Base-by-base conservation (phyloP, 2,113 vertebrate species). In the Cinclus mexicanus region DNA sequence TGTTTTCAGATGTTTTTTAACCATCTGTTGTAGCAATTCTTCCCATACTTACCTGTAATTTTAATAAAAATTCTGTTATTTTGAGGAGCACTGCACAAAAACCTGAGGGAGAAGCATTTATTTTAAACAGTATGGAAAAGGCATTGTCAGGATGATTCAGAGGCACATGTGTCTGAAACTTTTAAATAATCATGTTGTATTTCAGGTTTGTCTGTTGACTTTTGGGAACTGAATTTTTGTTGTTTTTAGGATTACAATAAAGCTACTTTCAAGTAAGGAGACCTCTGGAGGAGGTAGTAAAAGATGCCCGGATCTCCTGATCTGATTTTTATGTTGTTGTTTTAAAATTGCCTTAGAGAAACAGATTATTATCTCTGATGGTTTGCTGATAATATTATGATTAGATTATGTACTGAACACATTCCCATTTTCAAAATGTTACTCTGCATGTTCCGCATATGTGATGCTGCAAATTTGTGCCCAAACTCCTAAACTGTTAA, bases 321-420 rank as follows among this genome's bases (percentile, higher is more conserved):
- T 85, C 37, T 44, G 42, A 20, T 53, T 37, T 61, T 79, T 61
- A 29, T 31, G 16, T 63, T 78, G 78, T 63, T 70, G 44, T 83
- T 81, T 49, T 47, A 37, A 46, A 76, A 82, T 95, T 90, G 92
- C 79, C 52, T 80, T 88, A 42, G 68, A 96, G 71, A 90, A 92
- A 77, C 68, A 81, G 90, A 88, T 94, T 57, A 44, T 90, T 76
- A 83, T 95, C 76, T 85, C 7, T 69, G 52, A 74, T 52, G 35
- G 35, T 61, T 92, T 86, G 56, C 68, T 88, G 82, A 70, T 92
- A 86, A 47, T 86, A 71, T 35, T 85, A 35, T 39, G 67, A 59
- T 74, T 77, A 88, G 39, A 77, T 90, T 77, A 80, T 83, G 33
- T 90, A 42, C 59, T 77, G 83, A 93, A 47, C 16, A 22, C 39